phyloP scores from a whole-genome alignment of 2,888 invertebrate genomes.

The Cyclophora punctaria region DNA sequence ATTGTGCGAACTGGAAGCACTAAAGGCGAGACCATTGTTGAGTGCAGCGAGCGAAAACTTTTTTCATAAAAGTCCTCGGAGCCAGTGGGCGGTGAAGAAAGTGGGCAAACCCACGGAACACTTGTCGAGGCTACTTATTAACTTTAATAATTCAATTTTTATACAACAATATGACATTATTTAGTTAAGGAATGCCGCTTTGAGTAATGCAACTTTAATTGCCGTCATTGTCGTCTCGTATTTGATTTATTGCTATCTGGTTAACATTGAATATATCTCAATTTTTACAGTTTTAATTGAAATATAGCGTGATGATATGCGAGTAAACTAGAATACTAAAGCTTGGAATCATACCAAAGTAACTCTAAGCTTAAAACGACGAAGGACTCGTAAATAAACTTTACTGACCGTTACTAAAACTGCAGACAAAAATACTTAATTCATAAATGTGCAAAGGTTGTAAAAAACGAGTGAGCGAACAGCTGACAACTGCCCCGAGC shows the following conservation, averaged over 20 bases:
- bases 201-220: no score
- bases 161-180: constrained; percentile 32
- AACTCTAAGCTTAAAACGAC: no score
- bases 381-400: no score
- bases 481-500: constrained; percentile 66
- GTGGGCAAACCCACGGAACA: constrained; percentile 52
- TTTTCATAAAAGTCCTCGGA: constrained; percentile 68
- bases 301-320: no score
- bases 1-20: constrained; percentile 36
- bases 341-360: no score
- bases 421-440: constrained; percentile 56
- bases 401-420: no score
- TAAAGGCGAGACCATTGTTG: constrained; percentile 37
- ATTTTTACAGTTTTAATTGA: no score
- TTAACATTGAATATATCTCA: no score
- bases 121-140: constrained; percentile 62
- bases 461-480: constrained; percentile 38
- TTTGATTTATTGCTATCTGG: no score
- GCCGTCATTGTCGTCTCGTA: constrained; percentile 18
- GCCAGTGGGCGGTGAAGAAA: constrained; percentile 54
- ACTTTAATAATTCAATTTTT: constrained; percentile 58
- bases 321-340: no score
- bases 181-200: no score
- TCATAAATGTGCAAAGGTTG: constrained; percentile 67
- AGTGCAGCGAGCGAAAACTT: constrained; percentile 60